phyloP scores from a whole-genome alignment of 2,113 vertebrate species.

The Neodontobutis hainanensis region DNA sequence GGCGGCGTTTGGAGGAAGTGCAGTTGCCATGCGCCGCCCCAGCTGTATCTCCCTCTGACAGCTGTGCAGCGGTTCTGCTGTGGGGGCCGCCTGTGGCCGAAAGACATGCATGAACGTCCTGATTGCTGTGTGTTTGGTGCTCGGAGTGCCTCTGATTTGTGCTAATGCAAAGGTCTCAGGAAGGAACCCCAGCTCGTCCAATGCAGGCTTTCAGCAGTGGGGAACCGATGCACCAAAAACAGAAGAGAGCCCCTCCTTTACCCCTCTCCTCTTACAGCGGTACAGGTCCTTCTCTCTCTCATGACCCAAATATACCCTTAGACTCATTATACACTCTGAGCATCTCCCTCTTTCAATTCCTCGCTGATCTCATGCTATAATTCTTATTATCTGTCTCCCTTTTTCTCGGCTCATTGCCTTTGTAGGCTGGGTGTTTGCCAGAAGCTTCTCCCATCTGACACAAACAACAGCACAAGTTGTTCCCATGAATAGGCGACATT shows the following conservation, averaged over 20 bases:
- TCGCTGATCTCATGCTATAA: not conserved
- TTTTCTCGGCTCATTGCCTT: not conserved
- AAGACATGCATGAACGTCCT: conserved; percentile 22
- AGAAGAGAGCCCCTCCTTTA: conserved; percentile 54
- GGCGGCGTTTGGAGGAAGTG: conserved; percentile 1
- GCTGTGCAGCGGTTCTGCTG: conserved; percentile 49
- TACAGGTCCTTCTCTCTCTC: conserved; percentile 13
- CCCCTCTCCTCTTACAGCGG: conserved; percentile 16
- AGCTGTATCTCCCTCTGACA: conserved; percentile 41
- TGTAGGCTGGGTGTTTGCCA: not conserved
- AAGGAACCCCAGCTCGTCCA: conserved; percentile 17
- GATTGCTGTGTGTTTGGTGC: conserved; percentile 14
- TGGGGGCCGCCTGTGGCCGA: conserved; percentile 37
- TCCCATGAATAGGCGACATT: conserved; percentile 1
- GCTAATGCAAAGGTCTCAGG: conserved; percentile 27
- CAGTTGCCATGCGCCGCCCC: conserved; percentile 37
- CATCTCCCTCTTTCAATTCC: not conserved
- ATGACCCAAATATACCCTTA: conserved; percentile 1
- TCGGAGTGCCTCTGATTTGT: conserved; percentile 15
- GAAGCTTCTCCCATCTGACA: not conserved
- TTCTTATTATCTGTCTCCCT: too few species aligned
- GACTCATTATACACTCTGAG: not conserved
- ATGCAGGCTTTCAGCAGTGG: conserved; percentile 56
- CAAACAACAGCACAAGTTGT: conserved; percentile 9
- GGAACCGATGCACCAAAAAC: conserved; percentile 72